Conservation (phyloP, 2,797 vertebrate genomes). For the Dendrocincla tyrannina region DNA sequence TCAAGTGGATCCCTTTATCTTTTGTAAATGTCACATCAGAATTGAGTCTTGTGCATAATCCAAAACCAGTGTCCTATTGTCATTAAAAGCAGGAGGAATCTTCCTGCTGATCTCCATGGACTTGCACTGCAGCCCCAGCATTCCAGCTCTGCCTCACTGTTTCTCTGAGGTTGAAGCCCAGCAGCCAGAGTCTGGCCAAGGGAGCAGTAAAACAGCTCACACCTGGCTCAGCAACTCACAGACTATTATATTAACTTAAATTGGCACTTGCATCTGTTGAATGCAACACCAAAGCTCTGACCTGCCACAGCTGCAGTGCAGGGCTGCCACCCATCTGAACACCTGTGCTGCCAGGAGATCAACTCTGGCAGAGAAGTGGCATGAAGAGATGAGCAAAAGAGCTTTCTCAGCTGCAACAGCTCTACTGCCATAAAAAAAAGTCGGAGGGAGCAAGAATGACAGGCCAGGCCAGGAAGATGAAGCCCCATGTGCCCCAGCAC, state of each 20-base stretch:
- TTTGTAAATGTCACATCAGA: not conserved
- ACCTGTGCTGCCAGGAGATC: not conserved
- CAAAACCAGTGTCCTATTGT: not conserved
- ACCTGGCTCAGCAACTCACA: not conserved
- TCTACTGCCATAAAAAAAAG: not conserved
- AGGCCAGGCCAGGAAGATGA: not conserved
- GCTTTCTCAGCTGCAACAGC: not conserved
- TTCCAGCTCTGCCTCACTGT: not conserved
- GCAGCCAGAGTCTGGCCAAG: not conserved
- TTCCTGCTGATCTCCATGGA: not conserved
- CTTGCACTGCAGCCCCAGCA: not conserved
- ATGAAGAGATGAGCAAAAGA: not conserved
- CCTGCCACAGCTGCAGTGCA: not conserved
- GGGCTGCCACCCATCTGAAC: not conserved
- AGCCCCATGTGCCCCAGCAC: not conserved
- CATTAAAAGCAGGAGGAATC: not conserved
- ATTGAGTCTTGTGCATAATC: not conserved
- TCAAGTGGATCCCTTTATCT: not conserved
- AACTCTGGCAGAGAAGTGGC: not conserved
- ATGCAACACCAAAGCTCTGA: fast-evolving
- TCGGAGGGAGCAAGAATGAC: not conserved
- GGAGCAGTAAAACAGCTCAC: not conserved
- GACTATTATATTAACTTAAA: not conserved
- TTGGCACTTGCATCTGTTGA: not conserved
- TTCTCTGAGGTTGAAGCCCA: not conserved